Base-by-base conservation (phyloP, 2,797 vertebrate species). In the Amblyraja radiata region DNA sequence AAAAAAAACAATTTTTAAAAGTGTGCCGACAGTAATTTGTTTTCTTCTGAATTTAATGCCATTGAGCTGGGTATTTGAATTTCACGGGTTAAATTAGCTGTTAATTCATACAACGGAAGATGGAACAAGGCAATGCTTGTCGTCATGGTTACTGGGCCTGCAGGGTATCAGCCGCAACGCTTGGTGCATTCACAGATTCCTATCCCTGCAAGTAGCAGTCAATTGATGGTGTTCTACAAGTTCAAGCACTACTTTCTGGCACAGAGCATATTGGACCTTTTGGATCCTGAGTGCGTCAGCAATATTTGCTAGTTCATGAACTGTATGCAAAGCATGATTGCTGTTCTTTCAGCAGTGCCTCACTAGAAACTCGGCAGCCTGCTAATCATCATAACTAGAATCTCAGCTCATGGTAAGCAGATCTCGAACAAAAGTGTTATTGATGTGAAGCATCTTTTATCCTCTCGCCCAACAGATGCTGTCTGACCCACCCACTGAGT, bases 141-240 rank as follows among this genome's bases (percentile, higher is more conserved):
- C 68, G 84, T 88, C 84, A 88, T 88, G 84, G 84, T 88, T 68
- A 68, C 84, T 23, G 61, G 84, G n/a, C 84, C 63, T 68, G 84
- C 23, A 88, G 23, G 63, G 63, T 18, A 8, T 88, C 16, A 88
- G 84, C 84, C 68, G 63, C 61, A 88, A 68, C 7, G 10, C 63
- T 88, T 32, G n/a, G 6, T 68, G 36, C 68, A 68, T 88, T 88
- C 84, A 88, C n/a, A 88, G 16, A 68, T 68, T 68, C 14, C 84
- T 36, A 13, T 86, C 11, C 61, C 61, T 88, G 58, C 61, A 61
- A 36, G 18, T 28, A 11, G 81, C 81, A 84, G 13, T 65, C 28
- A 88, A 88, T 68, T 36, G 84, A 88, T 16, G 14, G 84, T 28
- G 13, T 65, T 63, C 28, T 32, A 68, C n/a, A 88, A 68, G 16